A percentile compares a stretch with the other conserved stretches of the same genome.
These are phyloP conservation scores for Drosophila asahinai DNA, from an alignment of 1,140 invertebrate species.

Conservation along the genomic window DNA sequence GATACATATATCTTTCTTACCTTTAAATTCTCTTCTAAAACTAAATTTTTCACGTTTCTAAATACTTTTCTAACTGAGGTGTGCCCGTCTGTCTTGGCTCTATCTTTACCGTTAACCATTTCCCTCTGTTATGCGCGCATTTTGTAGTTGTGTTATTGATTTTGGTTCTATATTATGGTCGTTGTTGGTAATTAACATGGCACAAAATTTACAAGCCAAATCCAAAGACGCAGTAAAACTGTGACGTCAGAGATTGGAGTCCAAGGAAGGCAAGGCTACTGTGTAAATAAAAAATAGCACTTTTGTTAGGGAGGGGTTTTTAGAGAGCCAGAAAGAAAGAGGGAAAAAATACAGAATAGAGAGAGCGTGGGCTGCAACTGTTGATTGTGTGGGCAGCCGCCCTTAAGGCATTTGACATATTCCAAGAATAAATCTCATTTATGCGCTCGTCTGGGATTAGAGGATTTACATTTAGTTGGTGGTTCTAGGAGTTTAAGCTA, in stretches of 20 bases:
- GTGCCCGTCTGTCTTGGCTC: constrained; percentile 21
- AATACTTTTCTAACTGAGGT: constrained; percentile 2
- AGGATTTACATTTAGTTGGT: not conserved
- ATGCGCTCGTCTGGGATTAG: not conserved
- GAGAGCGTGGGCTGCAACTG: constrained; percentile 31
- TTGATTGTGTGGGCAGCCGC: constrained; percentile 40
- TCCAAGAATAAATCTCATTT: constrained; percentile 29
- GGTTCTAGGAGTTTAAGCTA: not conserved
- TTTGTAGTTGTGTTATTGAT: constrained; percentile 61
- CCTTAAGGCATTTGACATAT: constrained; percentile 13
- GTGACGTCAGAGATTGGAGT: constrained; percentile 63
- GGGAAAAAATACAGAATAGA: not conserved
- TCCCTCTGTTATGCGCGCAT: constrained; percentile 34
- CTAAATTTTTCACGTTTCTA: not conserved
- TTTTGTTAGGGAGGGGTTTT: not conserved
- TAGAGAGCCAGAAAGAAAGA: not conserved
- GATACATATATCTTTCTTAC: not conserved
- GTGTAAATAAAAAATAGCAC: not conserved
- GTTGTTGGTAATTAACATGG: constrained; percentile 65
- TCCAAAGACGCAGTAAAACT: constrained; percentile 66
- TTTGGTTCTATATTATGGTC: constrained; percentile 36
- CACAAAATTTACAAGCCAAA: constrained; percentile 52
- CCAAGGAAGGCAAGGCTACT: constrained; percentile 4
- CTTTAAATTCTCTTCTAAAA: not conserved
- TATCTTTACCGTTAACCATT: constrained; percentile 32